phyloP scores from a whole-genome alignment of 2,113 vertebrate species.

The Melanerpes aurifrons region DNA sequence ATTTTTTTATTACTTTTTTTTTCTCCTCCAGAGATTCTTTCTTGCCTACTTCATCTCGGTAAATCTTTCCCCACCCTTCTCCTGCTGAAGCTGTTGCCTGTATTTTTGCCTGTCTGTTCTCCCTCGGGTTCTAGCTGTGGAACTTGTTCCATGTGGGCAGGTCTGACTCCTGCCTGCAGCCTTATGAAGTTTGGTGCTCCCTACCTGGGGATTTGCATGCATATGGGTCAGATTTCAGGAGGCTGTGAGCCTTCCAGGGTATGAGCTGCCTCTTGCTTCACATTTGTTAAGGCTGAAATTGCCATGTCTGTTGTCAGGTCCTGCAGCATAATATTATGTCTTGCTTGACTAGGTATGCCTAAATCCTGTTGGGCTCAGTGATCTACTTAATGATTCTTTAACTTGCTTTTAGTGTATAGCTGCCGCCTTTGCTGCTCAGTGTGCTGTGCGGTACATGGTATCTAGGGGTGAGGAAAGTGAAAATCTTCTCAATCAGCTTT shows the following conservation, averaged over 20 bases:
- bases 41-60: not conserved
- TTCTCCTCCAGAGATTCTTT: slow-evolving; percentile 35
- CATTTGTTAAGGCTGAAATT: not conserved
- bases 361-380: slow-evolving; percentile 14
- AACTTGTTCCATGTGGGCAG: not conserved
- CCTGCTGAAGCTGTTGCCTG: not conserved
- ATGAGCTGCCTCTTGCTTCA: not conserved
- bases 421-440: accelerated
- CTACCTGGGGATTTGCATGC: accelerated
- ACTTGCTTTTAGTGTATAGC: not conserved
- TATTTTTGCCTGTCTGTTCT: not conserved
- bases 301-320: not conserved
- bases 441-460: accelerated
- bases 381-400: not conserved
- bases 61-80: not conserved
- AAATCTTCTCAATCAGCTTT: not conserved
- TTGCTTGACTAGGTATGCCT: slow-evolving; percentile 3
- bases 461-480: not conserved
- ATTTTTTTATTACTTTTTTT: not conserved
- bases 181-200: not conserved
- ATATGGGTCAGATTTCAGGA: not conserved
- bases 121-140: not conserved
- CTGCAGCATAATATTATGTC: not conserved
- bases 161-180: not conserved
- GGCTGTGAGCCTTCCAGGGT: not conserved